Evolutionary conservation across 2,113 vertebrate species (phyloP), one percentile per base, ranked within the genome.

Genomic region (Clarias gariepinus): DNA sequence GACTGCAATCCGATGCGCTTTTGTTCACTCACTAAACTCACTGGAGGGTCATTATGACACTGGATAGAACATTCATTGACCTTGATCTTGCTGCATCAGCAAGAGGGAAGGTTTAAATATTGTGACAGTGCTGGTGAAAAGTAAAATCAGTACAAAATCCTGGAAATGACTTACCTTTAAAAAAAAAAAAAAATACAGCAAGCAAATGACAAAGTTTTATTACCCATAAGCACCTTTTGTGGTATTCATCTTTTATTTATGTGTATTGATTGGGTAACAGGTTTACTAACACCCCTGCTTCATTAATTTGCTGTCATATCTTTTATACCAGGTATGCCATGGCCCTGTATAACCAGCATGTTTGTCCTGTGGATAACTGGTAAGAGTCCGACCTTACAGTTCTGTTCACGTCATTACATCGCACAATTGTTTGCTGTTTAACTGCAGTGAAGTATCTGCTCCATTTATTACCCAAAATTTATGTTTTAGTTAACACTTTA

Each of bases 351-450:
- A 97, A 97, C 92, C 96, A 96, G 91, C 96, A 97, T 64, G 95
- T 97, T 89, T 97, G 97, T 87, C 96, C 97, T 0, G 95, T 97
- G 89, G 93, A 97, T 87, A 97, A 97, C 93, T 97, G 97, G 97
- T 97, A 82, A 89, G 90, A 76, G 36, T 82, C 55, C 78, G 30
- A 88, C 28, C n/a, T 79, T 57, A 1, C 58, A 11, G 58, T 87
- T 68, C 2, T 23, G 60, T 85, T 19, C n/a, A 52, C 21, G 2
- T 60, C 4, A 69, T 25, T n/a, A 18, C 83, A 41, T 23, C n/a
- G 55, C 57, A 71, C 55, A 47, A 2, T 77, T 77, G 9, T 41
- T 64, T 25, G 18, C 53, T 25, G 18, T 58, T 8, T 36, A 60
- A n/a, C 52, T 73, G 28, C 36, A 64, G 36, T 28, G 25, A 85